Base-by-base conservation (phyloP, 1,140 invertebrate genomes). In the Tribolium castaneum region DNA sequence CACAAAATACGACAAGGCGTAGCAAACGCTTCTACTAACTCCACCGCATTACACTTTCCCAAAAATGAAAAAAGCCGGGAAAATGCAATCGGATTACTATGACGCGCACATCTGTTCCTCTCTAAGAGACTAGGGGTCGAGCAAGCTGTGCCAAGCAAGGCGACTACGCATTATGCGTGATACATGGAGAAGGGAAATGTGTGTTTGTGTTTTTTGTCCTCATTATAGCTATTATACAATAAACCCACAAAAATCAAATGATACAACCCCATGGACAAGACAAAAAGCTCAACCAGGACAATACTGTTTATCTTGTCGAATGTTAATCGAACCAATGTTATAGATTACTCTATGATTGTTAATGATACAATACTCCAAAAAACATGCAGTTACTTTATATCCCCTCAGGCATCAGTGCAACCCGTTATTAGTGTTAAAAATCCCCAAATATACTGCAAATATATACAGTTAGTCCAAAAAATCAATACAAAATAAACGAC, bases 81-180 rank as follows among this genome's bases (percentile, higher is more conserved):
- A 45, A 45, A 70, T 45, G 25, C 7, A 13, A 50, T 6, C 4
- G 45, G 19, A 45, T n/a, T 4, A 70, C 30, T 35, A 35, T 13
- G 10, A 35, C 45, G 51, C 6, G 59, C 59, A 59, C 59, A 62
- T 76, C 59, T 62, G 52, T 12, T 75, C n/a, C 14, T 75, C 49
- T 76, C 75, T 76, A 70, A 70, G 16, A 54, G 75, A 77, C 66
- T 77, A 72, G 70, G 62, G 51, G 76, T 77, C 76, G 76, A 77
- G 76, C 51, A 49, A 77, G 76, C 66, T 70, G 76, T 85, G 84
- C 82, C 80, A 83, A 84, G 84, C 84, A 83, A 83, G 80, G 81
- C 77, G 54, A 75, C 82, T 80, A 82, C 81, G 78, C 81, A 66
- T 78, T 75, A 62, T 78, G 79, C 81, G 77, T 82, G 81, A 80